These are phyloP conservation scores for Parapristionchus giblindavisi DNA, from an alignment of 2,888 invertebrate species.

Conservation along the genomic window DNA sequence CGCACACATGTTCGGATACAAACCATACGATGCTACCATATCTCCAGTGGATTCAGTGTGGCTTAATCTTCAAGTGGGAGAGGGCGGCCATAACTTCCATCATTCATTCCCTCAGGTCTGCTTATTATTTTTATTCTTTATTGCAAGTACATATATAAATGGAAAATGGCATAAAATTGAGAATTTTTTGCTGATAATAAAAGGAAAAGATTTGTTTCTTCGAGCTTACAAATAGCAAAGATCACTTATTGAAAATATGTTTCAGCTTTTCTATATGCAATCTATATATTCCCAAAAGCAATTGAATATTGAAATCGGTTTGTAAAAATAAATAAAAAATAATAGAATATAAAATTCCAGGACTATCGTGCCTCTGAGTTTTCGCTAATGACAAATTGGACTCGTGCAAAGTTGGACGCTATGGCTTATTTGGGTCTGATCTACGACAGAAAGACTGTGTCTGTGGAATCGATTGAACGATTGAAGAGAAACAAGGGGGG, in stretches of 20 bases:
- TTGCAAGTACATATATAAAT: too few relatives aligned
- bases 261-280: too few relatives aligned
- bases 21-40: slow-evolving; percentile 83
- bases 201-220: too few relatives aligned
- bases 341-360: too few relatives aligned
- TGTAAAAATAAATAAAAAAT: too few relatives aligned
- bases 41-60: slow-evolving; percentile 64
- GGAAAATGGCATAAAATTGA: too few relatives aligned
- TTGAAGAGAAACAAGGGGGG: neutral
- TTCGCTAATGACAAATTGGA: slow-evolving; percentile 59
- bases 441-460: slow-evolving; percentile 59
- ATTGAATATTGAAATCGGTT: too few relatives aligned
- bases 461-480: slow-evolving; percentile 30
- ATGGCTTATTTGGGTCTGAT: slow-evolving; percentile 61
- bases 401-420: slow-evolving; percentile 59
- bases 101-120: slow-evolving; percentile 71
- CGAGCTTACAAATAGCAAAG: too few relatives aligned
- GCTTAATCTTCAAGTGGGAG: slow-evolving; percentile 67
- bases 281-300: too few relatives aligned
- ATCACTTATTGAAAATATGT: too few relatives aligned
- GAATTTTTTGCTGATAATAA: too few relatives aligned
- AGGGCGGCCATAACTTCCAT: slow-evolving; percentile 74
- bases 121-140: too few relatives aligned
- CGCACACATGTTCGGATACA: slow-evolving; percentile 88
- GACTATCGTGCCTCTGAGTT: slow-evolving; percentile 67